Conservation (phyloP, 64 coral and sea anemone species). For the Actinia tenebrosa region DNA sequence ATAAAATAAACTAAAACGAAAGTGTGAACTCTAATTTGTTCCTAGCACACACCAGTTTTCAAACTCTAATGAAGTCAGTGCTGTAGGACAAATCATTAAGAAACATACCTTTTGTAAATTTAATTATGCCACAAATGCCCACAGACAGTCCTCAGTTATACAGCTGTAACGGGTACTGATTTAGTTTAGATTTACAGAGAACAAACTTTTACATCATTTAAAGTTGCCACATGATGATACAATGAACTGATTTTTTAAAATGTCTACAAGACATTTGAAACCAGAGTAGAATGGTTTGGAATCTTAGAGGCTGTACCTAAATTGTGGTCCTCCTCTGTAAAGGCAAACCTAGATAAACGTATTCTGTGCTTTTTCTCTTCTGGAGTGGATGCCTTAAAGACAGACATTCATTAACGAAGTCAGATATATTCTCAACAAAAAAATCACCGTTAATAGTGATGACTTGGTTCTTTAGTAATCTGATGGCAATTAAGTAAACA, state of each 20-base stretch:
- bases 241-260: not conserved
- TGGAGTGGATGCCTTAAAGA: slow-evolving; percentile 20
- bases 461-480: slow-evolving; percentile 40
- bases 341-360: slow-evolving; percentile 25
- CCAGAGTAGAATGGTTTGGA: slow-evolving; percentile 30
- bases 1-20: too few species aligned
- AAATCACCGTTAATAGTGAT: not conserved
- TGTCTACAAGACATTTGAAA: not conserved
- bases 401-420: slow-evolving; percentile 23
- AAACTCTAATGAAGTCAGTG: too few species aligned
- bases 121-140: too few species aligned
- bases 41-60: too few species aligned
- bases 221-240: slow-evolving; percentile 25
- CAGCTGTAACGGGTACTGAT: too few species aligned
- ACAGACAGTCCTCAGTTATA: too few species aligned
- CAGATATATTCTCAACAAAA: not conserved
- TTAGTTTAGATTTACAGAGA: too few species aligned
- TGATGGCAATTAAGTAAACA: slow-evolving; percentile 15
- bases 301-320: slow-evolving; percentile 20
- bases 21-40: too few species aligned
- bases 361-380: not conserved
- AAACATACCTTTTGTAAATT: too few species aligned
- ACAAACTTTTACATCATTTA: not conserved
- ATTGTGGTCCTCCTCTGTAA: slow-evolving; percentile 23
- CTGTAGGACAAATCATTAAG: too few species aligned